A percentile compares a stretch with the other conserved stretches of the same genome.
These are phyloP conservation scores for Orcinus orca DNA, from an alignment of 2,113 vertebrate genomes.

Conservation along the genomic window DNA sequence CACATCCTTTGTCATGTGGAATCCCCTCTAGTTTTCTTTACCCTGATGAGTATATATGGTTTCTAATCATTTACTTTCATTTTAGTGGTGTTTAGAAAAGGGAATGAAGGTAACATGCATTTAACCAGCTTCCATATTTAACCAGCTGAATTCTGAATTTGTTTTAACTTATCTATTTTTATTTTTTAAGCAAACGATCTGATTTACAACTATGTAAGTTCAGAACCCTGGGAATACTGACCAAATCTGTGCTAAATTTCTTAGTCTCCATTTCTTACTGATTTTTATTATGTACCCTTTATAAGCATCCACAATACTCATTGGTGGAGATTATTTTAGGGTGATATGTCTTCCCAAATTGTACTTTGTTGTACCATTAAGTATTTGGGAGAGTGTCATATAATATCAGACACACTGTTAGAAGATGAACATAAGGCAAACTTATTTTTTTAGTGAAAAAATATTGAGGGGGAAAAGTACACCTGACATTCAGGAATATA, in stretches of 20 bases:
- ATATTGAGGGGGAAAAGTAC: neutral
- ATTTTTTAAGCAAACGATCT: neutral
- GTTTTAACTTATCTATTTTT: neutral
- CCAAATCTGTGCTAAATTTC: neutral
- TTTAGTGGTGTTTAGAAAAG: neutral
- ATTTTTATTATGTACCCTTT: neutral
- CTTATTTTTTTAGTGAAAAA: conserved; percentile 18
- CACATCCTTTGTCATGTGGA: neutral
- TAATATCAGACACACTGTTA: neutral
- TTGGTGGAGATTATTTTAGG: neutral
- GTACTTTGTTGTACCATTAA: neutral
- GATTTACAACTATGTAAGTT: neutral
- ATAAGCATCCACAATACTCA: neutral
- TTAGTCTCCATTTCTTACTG: neutral
- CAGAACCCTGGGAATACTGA: neutral
- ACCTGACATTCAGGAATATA: neutral
- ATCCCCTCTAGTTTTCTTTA: neutral
- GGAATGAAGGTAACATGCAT: neutral
- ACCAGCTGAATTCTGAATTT: neutral
- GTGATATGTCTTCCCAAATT: neutral
- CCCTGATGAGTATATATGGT: neutral
- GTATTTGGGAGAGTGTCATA: neutral
- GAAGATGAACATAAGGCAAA: conserved; percentile 6
- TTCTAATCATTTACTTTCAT: conserved; percentile 16
- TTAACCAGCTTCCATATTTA: neutral